Conservation (phyloP, 1,140 invertebrate species). For the Paraescarpia echinospica region DNA sequence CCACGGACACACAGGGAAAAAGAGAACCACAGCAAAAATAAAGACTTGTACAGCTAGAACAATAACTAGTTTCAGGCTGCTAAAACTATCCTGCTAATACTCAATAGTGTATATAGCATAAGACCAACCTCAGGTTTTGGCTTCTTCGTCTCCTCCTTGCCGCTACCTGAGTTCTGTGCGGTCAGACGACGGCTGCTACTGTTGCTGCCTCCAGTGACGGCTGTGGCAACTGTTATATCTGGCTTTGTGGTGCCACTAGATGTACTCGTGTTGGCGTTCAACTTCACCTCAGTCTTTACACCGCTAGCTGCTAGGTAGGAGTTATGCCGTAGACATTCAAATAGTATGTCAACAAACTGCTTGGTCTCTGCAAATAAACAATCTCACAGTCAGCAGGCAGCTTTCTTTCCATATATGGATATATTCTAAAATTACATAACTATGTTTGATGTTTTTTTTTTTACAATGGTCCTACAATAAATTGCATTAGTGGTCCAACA, state of each 20-base stretch:
- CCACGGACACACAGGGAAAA: too few relatives aligned
- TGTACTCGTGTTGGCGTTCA: neutral
- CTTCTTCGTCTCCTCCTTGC: neutral
- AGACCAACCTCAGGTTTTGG: neutral
- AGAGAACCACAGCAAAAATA: too few relatives aligned
- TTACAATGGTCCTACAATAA: neutral
- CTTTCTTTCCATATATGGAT: neutral
- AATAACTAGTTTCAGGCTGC: neutral
- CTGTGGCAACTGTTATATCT: slow-evolving; percentile 7
- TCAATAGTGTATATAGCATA: neutral
- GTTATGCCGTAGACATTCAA: neutral
- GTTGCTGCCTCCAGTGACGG: slow-evolving; percentile 15
- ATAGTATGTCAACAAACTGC: slow-evolving; percentile 16
- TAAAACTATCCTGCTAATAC: neutral
- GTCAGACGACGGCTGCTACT: slow-evolving; percentile 6
- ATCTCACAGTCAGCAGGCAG: neutral
- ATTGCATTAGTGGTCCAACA: neutral
- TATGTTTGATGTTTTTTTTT: neutral
- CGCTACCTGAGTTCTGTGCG: neutral
- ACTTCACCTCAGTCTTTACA: slow-evolving; percentile 1
- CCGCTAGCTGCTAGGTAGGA: neutral
- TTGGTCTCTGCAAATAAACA: slow-evolving; percentile 8
- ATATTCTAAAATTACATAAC: neutral
- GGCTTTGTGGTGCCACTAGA: slow-evolving; percentile 1
- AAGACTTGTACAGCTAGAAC: too few relatives aligned